These are phyloP conservation scores for Pseudomyrmex pallidus DNA, from an alignment of 1,140 invertebrate genomes.

Conservation along the genomic window DNA sequence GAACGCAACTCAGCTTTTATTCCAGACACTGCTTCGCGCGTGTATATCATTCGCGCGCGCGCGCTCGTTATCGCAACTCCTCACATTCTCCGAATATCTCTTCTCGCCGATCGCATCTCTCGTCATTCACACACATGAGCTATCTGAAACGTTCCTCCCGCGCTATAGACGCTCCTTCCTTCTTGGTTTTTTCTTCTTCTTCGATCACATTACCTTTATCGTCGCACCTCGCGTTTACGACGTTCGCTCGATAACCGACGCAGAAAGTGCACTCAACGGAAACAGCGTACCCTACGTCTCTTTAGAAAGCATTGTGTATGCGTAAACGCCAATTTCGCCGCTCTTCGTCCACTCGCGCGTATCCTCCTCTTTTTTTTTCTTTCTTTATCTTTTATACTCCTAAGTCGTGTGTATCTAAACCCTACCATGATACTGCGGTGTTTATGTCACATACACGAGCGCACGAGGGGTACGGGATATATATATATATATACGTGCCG, in stretches of 20 bases:
- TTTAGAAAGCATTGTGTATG: constrained; percentile 63
- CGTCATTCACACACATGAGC: constrained; percentile 14
- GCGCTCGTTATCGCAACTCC: not conserved
- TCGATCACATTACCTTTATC: constrained; percentile 21
- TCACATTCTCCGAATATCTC: not conserved
- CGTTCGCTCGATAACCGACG: constrained; percentile 51
- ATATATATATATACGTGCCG: not conserved
- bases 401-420: constrained; percentile 68
- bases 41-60: constrained; percentile 1
- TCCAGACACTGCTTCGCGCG: not conserved
- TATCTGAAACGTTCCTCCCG: constrained; percentile 15
- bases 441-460: constrained; percentile 62
- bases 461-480: constrained; percentile 5
- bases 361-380: not conserved
- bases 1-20: not conserved
- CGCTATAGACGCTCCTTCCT: not conserved
- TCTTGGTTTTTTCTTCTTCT: not conserved
- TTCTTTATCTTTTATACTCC: constrained; percentile 25
- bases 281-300: constrained; percentile 64
- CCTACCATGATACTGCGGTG: constrained; percentile 68
- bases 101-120: not conserved
- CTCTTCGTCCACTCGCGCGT: constrained; percentile 11
- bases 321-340: constrained; percentile 43
- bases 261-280: constrained; percentile 60
- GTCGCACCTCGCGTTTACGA: constrained; percentile 60